These are phyloP conservation scores for Scomber japonicus DNA, from an alignment of 2,113 vertebrate genomes.

Conservation along the genomic window DNA sequence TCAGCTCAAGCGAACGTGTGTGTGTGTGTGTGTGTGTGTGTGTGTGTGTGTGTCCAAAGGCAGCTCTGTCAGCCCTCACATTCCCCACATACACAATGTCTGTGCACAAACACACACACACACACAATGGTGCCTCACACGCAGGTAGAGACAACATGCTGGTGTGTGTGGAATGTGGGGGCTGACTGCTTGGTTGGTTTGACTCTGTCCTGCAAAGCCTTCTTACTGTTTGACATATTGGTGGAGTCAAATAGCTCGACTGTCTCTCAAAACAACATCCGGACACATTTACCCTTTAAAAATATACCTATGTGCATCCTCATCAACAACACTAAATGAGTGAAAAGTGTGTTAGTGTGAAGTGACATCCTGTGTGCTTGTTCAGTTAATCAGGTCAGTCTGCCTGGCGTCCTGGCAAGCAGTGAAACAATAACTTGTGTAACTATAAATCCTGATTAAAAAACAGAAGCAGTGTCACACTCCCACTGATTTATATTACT, in stretches of 20 bases:
- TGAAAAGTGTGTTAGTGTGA: background rate
- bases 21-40: slow-evolving; percentile 45
- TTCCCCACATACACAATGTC: slow-evolving; percentile 31
- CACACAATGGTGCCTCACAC: slow-evolving; percentile 34
- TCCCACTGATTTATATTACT: background rate
- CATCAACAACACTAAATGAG: background rate
- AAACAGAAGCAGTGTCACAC: slow-evolving; percentile 19
- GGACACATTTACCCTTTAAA: background rate
- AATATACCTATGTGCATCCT: background rate
- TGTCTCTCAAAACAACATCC: background rate
- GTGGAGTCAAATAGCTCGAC: slow-evolving; percentile 7
- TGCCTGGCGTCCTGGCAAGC: background rate
- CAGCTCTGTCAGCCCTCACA: slow-evolving; percentile 24
- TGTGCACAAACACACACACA: slow-evolving; percentile 41
- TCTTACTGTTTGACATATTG: too few species aligned
- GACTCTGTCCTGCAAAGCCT: slow-evolving; percentile 15
- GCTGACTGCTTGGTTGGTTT: slow-evolving; percentile 32
- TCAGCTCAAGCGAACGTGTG: slow-evolving; percentile 50
- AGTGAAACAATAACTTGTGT: slow-evolving; percentile 1
- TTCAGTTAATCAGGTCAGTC: slow-evolving; percentile 28
- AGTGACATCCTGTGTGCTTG: background rate
- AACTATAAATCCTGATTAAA: slow-evolving; percentile 32
- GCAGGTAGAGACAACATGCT: slow-evolving; percentile 58
- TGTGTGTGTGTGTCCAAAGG: slow-evolving; percentile 56
- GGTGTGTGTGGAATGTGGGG: slow-evolving; percentile 57